Percentiles rank a stretch among this genome's conserved stretches.
Evolutionary conservation across 1,140 invertebrate species (phyloP).

Genomic region (Hylaeus volcanicus): DNA sequence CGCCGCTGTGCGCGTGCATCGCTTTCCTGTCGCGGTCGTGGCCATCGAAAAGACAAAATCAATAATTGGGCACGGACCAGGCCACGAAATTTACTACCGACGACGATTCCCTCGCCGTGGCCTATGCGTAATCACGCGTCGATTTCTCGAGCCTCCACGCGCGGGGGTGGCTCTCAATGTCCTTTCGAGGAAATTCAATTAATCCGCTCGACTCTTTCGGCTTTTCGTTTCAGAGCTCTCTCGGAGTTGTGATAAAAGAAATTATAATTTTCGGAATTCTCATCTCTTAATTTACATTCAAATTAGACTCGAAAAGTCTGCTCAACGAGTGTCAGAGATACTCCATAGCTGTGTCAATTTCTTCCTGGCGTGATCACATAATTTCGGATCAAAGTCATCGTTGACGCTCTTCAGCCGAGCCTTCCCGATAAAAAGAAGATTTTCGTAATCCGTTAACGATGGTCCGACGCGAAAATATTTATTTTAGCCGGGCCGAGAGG

Average conservation of each 20-base stretch:
- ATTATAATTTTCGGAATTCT: too few species aligned
- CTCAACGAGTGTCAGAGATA: not conserved
- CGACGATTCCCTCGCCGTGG: not conserved
- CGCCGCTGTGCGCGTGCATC: conserved; percentile 32
- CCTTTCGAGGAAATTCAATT: conserved; percentile 8
- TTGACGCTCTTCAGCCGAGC: not conserved
- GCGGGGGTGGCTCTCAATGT: not conserved
- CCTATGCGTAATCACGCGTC: conserved; percentile 2
- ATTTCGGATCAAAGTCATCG: not conserved
- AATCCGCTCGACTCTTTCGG: too few species aligned
- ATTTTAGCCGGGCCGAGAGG: conserved; percentile 56
- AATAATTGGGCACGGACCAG: conserved; percentile 61
- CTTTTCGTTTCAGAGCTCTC: too few species aligned
- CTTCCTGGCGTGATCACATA: not conserved
- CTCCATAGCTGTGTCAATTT: not conserved
- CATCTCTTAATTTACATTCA: too few species aligned
- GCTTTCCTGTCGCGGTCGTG: conserved; percentile 41
- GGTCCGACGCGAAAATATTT: conserved; percentile 66
- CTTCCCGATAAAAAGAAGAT: conserved; percentile 24
- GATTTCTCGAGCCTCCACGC: not conserved
- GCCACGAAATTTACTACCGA: conserved; percentile 48
- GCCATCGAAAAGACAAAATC: conserved; percentile 68
- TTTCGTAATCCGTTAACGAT: conserved; percentile 64
- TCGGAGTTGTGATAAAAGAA: too few species aligned
- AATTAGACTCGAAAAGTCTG: not conserved